Evolutionary conservation across 1,140 invertebrate genomes (phyloP).

Genomic region (Magallana ariakensis): DNA sequence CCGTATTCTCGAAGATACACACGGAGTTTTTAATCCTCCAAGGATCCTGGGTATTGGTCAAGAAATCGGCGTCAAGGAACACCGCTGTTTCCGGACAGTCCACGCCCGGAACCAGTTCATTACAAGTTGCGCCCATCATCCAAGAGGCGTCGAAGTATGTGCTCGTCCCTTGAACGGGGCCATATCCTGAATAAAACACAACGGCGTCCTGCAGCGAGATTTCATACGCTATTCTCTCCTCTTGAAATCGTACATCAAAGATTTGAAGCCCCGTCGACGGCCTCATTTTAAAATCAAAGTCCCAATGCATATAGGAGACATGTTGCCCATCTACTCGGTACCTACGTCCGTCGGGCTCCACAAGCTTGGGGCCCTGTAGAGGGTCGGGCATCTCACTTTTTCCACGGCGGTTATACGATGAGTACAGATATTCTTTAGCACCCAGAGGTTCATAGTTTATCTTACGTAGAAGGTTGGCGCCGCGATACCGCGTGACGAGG

Average conservation of each 20-base stretch:
- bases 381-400: conserved; percentile 59
- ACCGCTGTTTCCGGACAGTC: conserved; percentile 74
- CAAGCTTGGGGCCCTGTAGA: conserved; percentile 66
- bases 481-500: conserved; percentile 63
- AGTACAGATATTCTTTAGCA: conserved; percentile 63
- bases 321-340: conserved; percentile 69
- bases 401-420: conserved; percentile 65
- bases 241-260: conserved; percentile 73
- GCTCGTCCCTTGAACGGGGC: conserved; percentile 62
- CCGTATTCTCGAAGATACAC: conserved; percentile 76
- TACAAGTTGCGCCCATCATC: conserved; percentile 69
- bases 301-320: conserved; percentile 74
- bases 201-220: conserved; percentile 74
- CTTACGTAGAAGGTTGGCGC: conserved; percentile 57
- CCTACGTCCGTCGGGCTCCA: conserved; percentile 72
- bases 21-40: conserved; percentile 66
- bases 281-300: conserved; percentile 70
- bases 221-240: conserved; percentile 74
- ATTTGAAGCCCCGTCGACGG: conserved; percentile 71
- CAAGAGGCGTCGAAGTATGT: conserved; percentile 70
- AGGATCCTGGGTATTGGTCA: conserved; percentile 61
- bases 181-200: conserved; percentile 73
- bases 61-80: conserved; percentile 68
- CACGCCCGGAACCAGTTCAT: conserved; percentile 71
- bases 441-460: conserved; percentile 50